These are phyloP conservation scores for Musca vetustissima DNA, from an alignment of 1,140 invertebrate species.

Conservation along the genomic window DNA sequence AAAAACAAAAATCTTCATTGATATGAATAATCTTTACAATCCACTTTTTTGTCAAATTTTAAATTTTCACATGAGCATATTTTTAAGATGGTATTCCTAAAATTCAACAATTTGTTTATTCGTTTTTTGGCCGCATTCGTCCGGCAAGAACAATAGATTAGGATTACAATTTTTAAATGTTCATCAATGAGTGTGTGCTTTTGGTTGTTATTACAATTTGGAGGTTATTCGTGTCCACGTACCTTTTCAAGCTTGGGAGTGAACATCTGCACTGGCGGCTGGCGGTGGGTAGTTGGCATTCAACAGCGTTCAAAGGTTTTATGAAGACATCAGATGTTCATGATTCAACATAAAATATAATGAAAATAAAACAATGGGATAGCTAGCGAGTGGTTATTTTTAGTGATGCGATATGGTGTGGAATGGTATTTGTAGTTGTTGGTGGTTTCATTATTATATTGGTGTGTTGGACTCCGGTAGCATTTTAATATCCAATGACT, in stretches of 20 bases:
- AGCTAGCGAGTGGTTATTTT: neutral
- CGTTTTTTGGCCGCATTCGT: too few species aligned
- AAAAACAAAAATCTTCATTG: too few species aligned
- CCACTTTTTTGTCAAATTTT: too few species aligned
- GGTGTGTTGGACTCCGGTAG: neutral
- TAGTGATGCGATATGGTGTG: too few species aligned
- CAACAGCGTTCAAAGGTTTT: neutral
- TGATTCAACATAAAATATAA: slow-evolving; percentile 15
- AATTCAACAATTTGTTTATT: too few species aligned
- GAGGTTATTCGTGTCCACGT: too few species aligned
- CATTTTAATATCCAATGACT: slow-evolving; percentile 17
- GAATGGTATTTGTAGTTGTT: too few species aligned
- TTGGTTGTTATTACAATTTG: neutral
- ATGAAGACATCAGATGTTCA: slow-evolving; percentile 20
- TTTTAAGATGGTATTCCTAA: neutral
- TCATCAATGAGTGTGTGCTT: slow-evolving; percentile 12
- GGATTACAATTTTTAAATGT: slow-evolving; percentile 9
- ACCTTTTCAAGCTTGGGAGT: neutral
- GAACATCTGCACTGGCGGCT: neutral
- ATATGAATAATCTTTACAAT: too few species aligned
- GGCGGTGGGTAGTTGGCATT: neutral
- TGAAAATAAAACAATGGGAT: slow-evolving; percentile 7
- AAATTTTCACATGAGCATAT: neutral
- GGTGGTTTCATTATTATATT: neutral
- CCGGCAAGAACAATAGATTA: neutral